Base-by-base conservation (phyloP, 2,113 vertebrate genomes). In the Theropithecus gelada region DNA sequence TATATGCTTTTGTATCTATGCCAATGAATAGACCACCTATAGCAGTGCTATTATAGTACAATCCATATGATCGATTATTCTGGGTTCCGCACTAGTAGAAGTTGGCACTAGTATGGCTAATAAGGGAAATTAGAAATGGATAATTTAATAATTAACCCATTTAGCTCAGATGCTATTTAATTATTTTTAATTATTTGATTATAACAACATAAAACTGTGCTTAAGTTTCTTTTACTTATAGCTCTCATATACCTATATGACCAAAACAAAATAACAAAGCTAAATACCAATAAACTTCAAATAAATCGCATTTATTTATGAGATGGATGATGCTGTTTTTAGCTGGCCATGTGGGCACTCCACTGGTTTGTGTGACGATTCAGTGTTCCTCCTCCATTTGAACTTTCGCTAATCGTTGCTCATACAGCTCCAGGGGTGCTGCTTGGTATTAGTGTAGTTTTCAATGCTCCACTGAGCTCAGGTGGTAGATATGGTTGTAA, bases 141-240 rank as follows among this genome's bases (percentile, higher is more conserved):
- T 78, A 79, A 84, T 86, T 68, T 25, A 92, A 17, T 66, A 81
- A 76, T n/a, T 61, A 86, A 55, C 7, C 76, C 55, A 12, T 61
- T 73, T 86, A 89, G 70, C 22, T 82, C 12, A 90, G 57, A 52
- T 76, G 82, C 80, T 89, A 38, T 88, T 20, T 80, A 59, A 45
- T 92, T 73, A 59, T 14, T 90, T 94, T 82, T 70, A 57, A 96
- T 61, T 50, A 82, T 83, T 88, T 78, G 40, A 72, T 61, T 72
- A 73, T 23, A 57, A 61, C 52, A 85, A 72, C 10, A n/a, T 90
- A 87, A 92, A 89, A 61, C 27, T 22, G 0, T 92, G 32, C 73
- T n/a, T 75, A 70, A 52, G 32, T 70, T 93, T 48, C 32, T 75
- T n/a, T 25, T 81, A 76, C n/a, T 84, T 82, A 72, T 0, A 90